Evolutionary conservation across 2,113 vertebrate genomes (phyloP).

Genomic region (Phylloscopus trochiloides): DNA sequence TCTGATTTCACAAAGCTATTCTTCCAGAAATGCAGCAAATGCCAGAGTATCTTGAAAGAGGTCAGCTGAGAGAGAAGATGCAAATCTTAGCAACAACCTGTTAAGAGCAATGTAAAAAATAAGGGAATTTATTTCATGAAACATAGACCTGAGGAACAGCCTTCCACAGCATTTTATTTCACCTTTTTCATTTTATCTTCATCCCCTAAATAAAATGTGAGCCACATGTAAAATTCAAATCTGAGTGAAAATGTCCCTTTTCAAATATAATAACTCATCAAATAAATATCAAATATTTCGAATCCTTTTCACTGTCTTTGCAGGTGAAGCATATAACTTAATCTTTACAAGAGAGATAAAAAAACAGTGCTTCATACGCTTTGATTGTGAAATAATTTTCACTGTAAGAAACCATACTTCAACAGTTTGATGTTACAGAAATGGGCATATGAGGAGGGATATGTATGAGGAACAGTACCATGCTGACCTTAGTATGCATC

Average conservation of each 20-base stretch:
- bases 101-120: not conserved
- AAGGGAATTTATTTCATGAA: not conserved
- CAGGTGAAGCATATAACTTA: not conserved
- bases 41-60: not conserved
- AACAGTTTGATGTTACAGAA: not conserved
- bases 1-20: slow-evolving; percentile 28
- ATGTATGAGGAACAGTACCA: not conserved
- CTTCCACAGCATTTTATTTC: not conserved
- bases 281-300: not conserved
- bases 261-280: not conserved
- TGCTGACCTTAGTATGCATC: not conserved
- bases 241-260: not conserved
- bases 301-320: not conserved
- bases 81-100: not conserved
- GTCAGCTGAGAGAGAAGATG: slow-evolving; percentile 24
- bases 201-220: not conserved
- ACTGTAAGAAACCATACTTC: not conserved
- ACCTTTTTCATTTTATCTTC: not conserved
- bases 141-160: not conserved
- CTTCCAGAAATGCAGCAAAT: slow-evolving; percentile 48
- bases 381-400: not conserved
- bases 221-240: not conserved
- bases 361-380: not conserved
- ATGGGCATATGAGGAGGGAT: not conserved
- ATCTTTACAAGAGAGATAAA: not conserved